Conservation (phyloP, 2,888 invertebrate genomes). For the Podabrus alpinus region DNA sequence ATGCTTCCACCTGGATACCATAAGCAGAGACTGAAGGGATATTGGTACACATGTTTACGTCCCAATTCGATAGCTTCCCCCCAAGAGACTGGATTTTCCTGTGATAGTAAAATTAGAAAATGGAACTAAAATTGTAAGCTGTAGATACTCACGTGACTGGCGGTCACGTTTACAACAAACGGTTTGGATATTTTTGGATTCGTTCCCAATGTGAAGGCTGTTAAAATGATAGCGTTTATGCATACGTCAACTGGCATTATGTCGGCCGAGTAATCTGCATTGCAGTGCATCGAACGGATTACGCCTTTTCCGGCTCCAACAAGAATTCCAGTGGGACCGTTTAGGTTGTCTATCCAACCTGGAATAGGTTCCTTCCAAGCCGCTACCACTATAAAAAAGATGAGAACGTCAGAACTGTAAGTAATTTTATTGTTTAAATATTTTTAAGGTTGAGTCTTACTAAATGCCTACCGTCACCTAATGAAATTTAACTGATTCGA, state of each 20-base stretch:
- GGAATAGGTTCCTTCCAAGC: constrained; percentile 75
- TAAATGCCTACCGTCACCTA: too few relatives aligned
- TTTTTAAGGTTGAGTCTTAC: too few relatives aligned
- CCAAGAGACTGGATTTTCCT: constrained; percentile 83
- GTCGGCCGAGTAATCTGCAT: constrained; percentile 65
- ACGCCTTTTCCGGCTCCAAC: constrained; percentile 84
- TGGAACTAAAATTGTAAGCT: background rate
- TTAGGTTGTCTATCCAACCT: constrained; percentile 91
- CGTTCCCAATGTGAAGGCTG: constrained; percentile 68
- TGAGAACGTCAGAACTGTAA: background rate
- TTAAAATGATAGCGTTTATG: constrained; percentile 77
- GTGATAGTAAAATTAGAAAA: background rate
- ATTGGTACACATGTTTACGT: constrained; percentile 64
- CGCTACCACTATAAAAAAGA: constrained; percentile 71
- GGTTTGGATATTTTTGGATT: constrained; percentile 35
- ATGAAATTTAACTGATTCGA: too few relatives aligned
- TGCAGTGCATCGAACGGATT: constrained; percentile 82
- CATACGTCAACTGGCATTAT: constrained; percentile 79
- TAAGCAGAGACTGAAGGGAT: constrained; percentile 76
- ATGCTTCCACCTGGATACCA: constrained; percentile 81
- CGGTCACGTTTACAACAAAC: constrained; percentile 49
- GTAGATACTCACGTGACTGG: constrained; percentile 45
- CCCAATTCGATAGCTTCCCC: constrained; percentile 75
- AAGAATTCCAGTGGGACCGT: constrained; percentile 85
- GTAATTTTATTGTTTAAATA: too few relatives aligned